Percentiles rank a stretch among this genome's conserved stretches.
Conservation (phyloP, 1,140 invertebrate genomes). For the Brachionus asplanchnoidis region DNA sequence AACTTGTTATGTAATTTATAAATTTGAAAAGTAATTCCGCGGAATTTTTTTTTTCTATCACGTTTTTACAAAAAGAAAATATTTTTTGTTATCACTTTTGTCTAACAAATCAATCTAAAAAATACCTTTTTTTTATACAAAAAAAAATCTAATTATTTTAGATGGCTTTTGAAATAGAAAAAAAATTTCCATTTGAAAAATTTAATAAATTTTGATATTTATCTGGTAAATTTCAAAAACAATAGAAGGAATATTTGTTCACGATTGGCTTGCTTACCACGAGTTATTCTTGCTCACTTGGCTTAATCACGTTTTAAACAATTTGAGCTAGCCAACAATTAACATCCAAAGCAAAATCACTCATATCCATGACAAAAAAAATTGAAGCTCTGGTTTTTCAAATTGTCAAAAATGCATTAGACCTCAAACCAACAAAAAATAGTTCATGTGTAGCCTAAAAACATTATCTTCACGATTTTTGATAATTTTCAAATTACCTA, state of each 20-base stretch:
- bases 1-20: background rate
- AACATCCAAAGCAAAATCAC: background rate
- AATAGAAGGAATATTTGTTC: background rate
- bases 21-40: background rate
- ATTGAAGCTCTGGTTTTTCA: background rate
- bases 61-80: background rate
- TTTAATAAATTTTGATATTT: background rate
- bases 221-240: background rate
- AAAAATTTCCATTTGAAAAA: background rate
- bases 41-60: background rate
- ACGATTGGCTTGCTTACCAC: background rate
- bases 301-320: background rate
- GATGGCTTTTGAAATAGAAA: background rate
- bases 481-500: background rate
- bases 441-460: background rate
- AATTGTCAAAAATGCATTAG: background rate
- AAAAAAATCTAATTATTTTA: background rate
- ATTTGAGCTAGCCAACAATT: background rate
- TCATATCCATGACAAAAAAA: background rate
- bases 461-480: background rate
- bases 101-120: background rate
- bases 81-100: background rate
- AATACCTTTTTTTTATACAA: background rate
- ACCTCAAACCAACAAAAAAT: background rate
- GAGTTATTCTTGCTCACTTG: background rate